Conservation (phyloP, 2,797 vertebrate species). For the Agapornis canus region DNA sequence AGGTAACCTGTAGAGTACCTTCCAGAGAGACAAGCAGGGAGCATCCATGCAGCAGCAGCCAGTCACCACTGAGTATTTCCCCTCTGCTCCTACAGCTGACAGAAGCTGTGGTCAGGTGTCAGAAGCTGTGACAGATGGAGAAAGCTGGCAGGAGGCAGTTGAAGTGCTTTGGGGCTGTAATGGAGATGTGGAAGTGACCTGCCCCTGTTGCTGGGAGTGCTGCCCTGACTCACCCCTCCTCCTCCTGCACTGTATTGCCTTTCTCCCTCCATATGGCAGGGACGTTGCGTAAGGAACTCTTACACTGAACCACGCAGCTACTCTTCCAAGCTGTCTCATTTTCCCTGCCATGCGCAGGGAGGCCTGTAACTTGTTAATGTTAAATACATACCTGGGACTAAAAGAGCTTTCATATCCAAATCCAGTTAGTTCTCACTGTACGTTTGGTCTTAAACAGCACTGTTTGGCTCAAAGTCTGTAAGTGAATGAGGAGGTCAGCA, state of each 20-base stretch:
- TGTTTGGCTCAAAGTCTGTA: not conserved
- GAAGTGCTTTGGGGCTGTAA: accelerated
- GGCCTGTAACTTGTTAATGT: accelerated
- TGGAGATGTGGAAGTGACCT: accelerated
- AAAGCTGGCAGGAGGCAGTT: accelerated
- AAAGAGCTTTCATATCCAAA: not conserved
- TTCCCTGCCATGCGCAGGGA: accelerated
- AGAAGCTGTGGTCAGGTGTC: no score
- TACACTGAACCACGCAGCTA: accelerated
- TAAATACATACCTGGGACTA: not conserved
- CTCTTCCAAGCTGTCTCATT: accelerated
- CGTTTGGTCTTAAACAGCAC: not conserved
- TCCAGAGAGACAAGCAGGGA: accelerated
- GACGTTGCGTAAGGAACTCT: accelerated
- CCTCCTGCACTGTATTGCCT: accelerated
- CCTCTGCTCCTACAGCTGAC: not conserved
- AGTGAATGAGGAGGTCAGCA: not conserved
- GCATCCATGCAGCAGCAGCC: accelerated
- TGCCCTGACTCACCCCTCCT: accelerated
- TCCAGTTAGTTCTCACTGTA: not conserved
- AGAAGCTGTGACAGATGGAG: no score
- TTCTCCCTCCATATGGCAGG: no score
- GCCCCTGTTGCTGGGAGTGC: accelerated
- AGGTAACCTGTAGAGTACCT: accelerated
- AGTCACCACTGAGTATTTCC: accelerated